Conservation (phyloP, 2,113 vertebrate species). For the Pycnonotus jocosus region DNA sequence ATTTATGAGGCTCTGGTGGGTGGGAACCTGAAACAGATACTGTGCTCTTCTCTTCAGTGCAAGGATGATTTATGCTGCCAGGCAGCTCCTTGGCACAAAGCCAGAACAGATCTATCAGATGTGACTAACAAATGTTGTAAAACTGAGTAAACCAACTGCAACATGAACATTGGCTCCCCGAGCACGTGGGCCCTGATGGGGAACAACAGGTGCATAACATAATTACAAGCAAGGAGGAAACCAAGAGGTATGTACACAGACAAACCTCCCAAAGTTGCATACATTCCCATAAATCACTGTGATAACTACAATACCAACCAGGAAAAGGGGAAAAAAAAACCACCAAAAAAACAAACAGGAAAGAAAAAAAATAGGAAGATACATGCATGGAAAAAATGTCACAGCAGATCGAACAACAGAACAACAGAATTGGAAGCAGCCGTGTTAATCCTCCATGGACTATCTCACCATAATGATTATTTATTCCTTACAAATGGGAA, state of each 20-base stretch:
- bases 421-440: constrained; percentile 47
- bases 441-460: constrained; percentile 34
- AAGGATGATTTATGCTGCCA: constrained; percentile 51
- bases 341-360: background rate
- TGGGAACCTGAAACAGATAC: constrained; percentile 51
- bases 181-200: background rate
- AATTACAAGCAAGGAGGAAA: constrained; percentile 9
- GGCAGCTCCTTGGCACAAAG: background rate
- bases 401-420: background rate
- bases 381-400: background rate
- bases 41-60: background rate
- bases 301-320: background rate
- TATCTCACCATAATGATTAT: constrained; percentile 54
- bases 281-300: constrained; percentile 26
- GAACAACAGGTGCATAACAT: constrained; percentile 37
- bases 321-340: background rate
- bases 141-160: constrained; percentile 26
- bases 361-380: background rate
- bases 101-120: constrained; percentile 31
- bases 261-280: background rate
- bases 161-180: rapidly evolving
- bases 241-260: constrained; percentile 7
- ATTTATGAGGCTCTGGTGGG: constrained; percentile 54
- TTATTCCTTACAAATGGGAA: constrained; percentile 66
- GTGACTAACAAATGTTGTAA: constrained; percentile 6